These are phyloP conservation scores for Dendrocincla tyrannina DNA, from an alignment of 2,797 vertebrate species.

Conservation along the genomic window DNA sequence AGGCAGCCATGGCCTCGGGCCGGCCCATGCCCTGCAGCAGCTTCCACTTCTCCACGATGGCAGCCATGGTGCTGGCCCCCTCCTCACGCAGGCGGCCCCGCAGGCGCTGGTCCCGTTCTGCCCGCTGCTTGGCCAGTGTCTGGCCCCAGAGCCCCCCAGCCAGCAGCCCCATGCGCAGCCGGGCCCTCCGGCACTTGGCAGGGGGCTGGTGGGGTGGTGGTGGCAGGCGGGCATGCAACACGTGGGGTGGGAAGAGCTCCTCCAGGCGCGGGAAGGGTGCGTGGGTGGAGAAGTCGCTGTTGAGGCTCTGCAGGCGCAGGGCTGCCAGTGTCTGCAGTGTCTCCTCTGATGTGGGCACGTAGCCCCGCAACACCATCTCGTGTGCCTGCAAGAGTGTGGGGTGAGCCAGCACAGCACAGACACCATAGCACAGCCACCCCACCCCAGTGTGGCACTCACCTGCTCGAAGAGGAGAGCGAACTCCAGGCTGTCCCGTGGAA, in stretches of 20 bases:
- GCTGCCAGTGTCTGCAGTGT: constrained; percentile 87
- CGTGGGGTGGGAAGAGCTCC: constrained; percentile 81
- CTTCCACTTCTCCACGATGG: constrained; percentile 90
- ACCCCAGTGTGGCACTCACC: constrained; percentile 63
- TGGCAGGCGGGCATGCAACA: constrained; percentile 74
- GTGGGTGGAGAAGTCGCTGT: constrained; percentile 87
- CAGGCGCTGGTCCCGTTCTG: constrained; percentile 75
- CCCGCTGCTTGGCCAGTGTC: constrained; percentile 74
- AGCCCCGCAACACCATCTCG: constrained; percentile 89
- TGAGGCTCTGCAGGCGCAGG: constrained; percentile 87
- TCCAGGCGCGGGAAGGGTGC: constrained; percentile 83
- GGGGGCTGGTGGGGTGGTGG: constrained; percentile 66
- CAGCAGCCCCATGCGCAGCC: constrained; percentile 71
- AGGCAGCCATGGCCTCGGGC: constrained; percentile 89
- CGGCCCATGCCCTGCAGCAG: constrained; percentile 86
- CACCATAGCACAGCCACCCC: fast-evolving
- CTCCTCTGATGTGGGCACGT: constrained; percentile 87
- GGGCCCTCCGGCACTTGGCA: constrained; percentile 66
- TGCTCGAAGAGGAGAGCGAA: constrained; percentile 93
- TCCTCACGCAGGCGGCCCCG: constrained; percentile 78
- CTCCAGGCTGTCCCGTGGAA: constrained; percentile 88
- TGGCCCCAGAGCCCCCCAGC: constrained; percentile 82
- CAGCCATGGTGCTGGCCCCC: constrained; percentile 80
- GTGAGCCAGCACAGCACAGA: fast-evolving
- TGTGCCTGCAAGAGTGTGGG: constrained; percentile 76